Evolutionary conservation across 2,888 invertebrate genomes (phyloP).

Genomic region (Gymnocheta viridis): DNA sequence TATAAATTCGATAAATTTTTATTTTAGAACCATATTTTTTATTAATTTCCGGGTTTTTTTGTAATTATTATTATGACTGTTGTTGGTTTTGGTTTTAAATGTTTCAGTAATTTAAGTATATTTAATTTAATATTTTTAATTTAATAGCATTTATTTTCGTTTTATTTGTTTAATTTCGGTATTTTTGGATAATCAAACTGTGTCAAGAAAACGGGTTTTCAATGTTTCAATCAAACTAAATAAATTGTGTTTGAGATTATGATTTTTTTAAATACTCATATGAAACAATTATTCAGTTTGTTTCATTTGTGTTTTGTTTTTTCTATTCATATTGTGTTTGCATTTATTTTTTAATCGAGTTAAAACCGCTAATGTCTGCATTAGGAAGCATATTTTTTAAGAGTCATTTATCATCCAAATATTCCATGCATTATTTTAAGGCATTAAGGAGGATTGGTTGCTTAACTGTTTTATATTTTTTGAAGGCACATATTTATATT

Average conservation of each 20-base stretch:
- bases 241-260: slow-evolving; percentile 27
- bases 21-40: neutral
- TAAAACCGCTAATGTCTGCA: neutral
- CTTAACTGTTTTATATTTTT: neutral
- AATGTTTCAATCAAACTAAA: slow-evolving; percentile 14
- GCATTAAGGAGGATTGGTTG: neutral
- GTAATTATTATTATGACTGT: neutral
- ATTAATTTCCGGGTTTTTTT: slow-evolving; percentile 9
- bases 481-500: neutral
- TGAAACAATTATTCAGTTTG: slow-evolving; percentile 9
- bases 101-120: neutral
- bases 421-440: neutral
- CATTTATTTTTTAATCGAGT: neutral
- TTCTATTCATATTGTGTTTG: neutral
- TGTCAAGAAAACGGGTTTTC: slow-evolving; percentile 60
- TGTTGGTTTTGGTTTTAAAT: neutral
- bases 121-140: slow-evolving; percentile 1
- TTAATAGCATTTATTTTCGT: slow-evolving; percentile 1
- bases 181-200: slow-evolving; percentile 45
- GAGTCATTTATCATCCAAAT: slow-evolving; percentile 12
- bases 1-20: neutral
- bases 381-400: slow-evolving; percentile 18
- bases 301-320: neutral
- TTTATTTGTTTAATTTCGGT: slow-evolving; percentile 12
- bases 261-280: neutral